A percentile compares a stretch with the other conserved stretches of the same genome.
Conservation (phyloP, 1,140 invertebrate species). For the Drosophila gunungcola region DNA sequence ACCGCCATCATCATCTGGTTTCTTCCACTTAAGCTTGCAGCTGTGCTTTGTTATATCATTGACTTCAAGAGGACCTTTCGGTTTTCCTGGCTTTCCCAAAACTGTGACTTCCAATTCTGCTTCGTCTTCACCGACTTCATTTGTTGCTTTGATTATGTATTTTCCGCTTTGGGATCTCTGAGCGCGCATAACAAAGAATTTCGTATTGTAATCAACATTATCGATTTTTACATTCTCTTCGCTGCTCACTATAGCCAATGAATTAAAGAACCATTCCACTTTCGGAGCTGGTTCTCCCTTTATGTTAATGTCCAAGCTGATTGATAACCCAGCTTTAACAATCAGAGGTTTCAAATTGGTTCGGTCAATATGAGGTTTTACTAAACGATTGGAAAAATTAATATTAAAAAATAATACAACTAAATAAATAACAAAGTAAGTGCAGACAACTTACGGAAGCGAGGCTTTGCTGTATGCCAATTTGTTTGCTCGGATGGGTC, state of each 20-base stretch:
- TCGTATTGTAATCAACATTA: conserved; percentile 95
- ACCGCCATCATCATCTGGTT: conserved; percentile 96
- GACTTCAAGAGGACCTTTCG: conserved; percentile 95
- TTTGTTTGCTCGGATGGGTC: conserved; percentile 97
- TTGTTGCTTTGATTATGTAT: conserved; percentile 96
- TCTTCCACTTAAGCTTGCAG: conserved; percentile 97
- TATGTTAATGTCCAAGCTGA: conserved; percentile 96
- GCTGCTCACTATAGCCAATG: conserved; percentile 88
- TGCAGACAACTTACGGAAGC: conserved; percentile 90
- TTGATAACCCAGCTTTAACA: conserved; percentile 96
- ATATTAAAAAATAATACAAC: neutral
- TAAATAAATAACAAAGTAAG: neutral
- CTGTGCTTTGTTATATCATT: conserved; percentile 96
- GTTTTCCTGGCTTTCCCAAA: conserved; percentile 92
- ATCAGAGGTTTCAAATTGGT: conserved; percentile 93
- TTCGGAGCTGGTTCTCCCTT: conserved; percentile 97
- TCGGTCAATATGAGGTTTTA: conserved; percentile 96
- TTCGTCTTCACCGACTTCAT: conserved; percentile 96
- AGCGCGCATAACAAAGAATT: conserved; percentile 93
- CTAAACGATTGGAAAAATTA: conserved; percentile 84
- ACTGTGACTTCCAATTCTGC: conserved; percentile 96
- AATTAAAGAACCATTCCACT: conserved; percentile 94
- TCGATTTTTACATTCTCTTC: conserved; percentile 92
- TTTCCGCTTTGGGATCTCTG: conserved; percentile 94
- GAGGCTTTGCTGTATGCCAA: conserved; percentile 97